Base-by-base conservation (phyloP, 2,888 invertebrate species). In the Amblyteles armatorius region DNA sequence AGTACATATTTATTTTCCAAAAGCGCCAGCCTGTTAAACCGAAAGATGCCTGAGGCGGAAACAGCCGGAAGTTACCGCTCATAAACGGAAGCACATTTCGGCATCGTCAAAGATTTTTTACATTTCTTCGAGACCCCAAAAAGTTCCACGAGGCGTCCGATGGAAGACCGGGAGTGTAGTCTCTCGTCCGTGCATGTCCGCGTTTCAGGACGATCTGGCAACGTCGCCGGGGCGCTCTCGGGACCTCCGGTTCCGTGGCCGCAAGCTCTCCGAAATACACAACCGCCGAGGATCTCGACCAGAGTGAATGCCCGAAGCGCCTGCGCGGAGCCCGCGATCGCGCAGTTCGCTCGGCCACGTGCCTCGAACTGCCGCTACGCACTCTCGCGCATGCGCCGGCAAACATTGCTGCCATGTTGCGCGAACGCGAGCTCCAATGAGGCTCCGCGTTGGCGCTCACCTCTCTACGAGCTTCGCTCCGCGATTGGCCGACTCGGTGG, bases 241-340 rank as follows among this genome's bases (percentile, higher is more conserved):
- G 68, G 13, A 36, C 44, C 11, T 44, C 19, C 11, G 36, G 26
- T 50, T 52, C 69, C 72, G 79, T 71, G 80, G 80, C 78, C 68
- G 83, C 19, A 57, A 74, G 22, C 69, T 52, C 60, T 65, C 60
- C 22, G 36, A 40, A 48, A 50, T n/a, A 19, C 52, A 77, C 63
- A 67, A 72, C 60, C 69, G 72, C 50, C 29, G 22, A 44, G 44
- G 19, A 13, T 44, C 44, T 44, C 44, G 13, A 44, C 3, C 44
- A 44, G 44, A 44, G 44, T 26, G 44, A 5, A 44, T n/a, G 44
- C 60, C 48, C 80, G 65, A 16, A 40, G 48, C 73, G 89, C 87
- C 76, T 87, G 89, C 88, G 88, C 88, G 88, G 87, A 88, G 88
- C 87, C 88, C 90, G 89, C 85, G 85, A 80, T 67, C 84, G 85